These are phyloP conservation scores for Cossypha niveicapilla DNA, from an alignment of 2,797 vertebrate genomes.

Conservation along the genomic window DNA sequence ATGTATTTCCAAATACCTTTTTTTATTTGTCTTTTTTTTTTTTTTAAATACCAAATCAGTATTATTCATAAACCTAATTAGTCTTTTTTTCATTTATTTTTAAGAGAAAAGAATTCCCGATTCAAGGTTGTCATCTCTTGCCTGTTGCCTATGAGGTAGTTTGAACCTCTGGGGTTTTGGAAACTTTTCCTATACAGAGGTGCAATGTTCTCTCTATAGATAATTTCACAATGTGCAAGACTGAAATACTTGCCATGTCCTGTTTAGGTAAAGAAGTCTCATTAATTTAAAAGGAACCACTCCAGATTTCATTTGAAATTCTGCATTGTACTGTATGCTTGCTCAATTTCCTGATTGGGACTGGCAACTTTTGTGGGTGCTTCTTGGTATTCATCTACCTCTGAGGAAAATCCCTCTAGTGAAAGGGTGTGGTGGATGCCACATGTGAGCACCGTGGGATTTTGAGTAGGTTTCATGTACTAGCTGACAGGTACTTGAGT, in stretches of 20 bases:
- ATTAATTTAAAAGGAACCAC: neutral
- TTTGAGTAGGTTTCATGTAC: neutral
- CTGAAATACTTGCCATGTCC: neutral
- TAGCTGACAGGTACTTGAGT: neutral
- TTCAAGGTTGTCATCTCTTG: neutral
- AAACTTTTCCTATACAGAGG: neutral
- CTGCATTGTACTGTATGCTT: neutral
- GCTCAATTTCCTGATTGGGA: neutral
- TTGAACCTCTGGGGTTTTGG: neutral
- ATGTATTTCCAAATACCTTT: neutral
- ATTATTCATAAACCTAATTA: neutral
- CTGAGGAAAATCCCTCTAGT: neutral
- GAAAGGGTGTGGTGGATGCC: neutral
- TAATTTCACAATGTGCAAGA: neutral
- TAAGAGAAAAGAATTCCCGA: neutral
- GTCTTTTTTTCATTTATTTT: neutral
- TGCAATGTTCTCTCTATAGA: fast-evolving
- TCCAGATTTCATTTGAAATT: neutral
- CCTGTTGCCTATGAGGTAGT: neutral
- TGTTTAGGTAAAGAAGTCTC: neutral
- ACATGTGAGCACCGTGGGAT: neutral
- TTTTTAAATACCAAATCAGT: neutral
- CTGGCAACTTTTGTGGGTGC: fast-evolving
- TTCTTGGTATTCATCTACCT: neutral
- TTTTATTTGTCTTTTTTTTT: neutral